Evolutionary conservation across 2,888 invertebrate genomes (phyloP).

Genomic region (Choristoneura rosaceana): DNA sequence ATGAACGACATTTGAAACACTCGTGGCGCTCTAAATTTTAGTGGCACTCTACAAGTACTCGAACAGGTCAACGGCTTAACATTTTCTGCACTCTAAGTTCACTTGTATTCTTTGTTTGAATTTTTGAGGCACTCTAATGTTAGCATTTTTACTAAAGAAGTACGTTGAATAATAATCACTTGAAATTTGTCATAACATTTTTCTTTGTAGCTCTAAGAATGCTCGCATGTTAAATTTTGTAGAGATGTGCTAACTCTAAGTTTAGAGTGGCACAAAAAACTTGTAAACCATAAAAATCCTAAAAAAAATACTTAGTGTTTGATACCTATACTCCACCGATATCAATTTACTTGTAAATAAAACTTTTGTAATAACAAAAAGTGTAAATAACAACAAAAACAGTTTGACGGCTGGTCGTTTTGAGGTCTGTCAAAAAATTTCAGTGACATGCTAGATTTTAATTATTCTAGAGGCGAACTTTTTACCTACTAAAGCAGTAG

Average conservation of each 20-base stretch:
- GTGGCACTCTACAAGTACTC: background rate
- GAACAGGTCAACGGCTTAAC: background rate
- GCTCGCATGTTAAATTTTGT: background rate
- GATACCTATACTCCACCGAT: no score
- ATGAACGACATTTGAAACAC: conserved; percentile 47
- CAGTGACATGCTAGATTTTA: conserved; percentile 9
- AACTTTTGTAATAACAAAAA: no score
- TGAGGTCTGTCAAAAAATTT: conserved; percentile 1
- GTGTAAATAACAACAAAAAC: background rate
- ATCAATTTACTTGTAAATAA: background rate
- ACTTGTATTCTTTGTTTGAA: background rate
- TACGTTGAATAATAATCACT: background rate
- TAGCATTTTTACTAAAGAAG: background rate
- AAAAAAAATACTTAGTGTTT: no score
- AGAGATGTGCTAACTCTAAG: background rate
- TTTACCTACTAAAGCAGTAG: no score
- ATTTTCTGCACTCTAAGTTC: background rate
- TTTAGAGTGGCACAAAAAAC: background rate
- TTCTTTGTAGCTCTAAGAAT: background rate
- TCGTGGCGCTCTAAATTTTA: background rate
- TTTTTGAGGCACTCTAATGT: background rate
- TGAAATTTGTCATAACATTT: background rate
- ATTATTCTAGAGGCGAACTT: no score
- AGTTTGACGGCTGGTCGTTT: background rate
- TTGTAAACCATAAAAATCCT: no score